Conservation (phyloP, 2,888 invertebrate genomes). For the Laothoe populi region DNA sequence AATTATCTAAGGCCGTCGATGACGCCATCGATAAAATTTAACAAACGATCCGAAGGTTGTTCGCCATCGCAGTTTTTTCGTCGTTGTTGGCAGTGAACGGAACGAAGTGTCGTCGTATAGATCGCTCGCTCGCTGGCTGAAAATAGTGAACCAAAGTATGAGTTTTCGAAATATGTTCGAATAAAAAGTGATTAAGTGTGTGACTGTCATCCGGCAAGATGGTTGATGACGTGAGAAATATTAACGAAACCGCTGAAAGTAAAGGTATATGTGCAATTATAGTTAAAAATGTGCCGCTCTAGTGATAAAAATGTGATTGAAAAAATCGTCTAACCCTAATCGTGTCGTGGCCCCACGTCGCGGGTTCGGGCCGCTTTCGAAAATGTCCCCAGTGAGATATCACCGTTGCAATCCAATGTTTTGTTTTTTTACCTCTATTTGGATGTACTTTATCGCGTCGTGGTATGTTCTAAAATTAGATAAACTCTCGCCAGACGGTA, state of each 20-base stretch:
- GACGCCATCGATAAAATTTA: conserved; percentile 49
- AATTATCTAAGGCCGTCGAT: conserved; percentile 33
- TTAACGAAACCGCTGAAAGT: conserved; percentile 82
- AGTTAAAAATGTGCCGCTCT: conserved; percentile 74
- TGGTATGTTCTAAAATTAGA: conserved; percentile 82
- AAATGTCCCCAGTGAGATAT: conserved; percentile 75
- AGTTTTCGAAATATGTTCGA: conserved; percentile 84
- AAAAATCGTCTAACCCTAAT: conserved; percentile 80
- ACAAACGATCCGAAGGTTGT: conserved; percentile 50
- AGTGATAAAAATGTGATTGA: conserved; percentile 77
- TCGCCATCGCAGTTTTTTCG: conserved; percentile 62
- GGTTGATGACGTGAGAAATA: conserved; percentile 84
- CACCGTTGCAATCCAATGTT: conserved; percentile 70
- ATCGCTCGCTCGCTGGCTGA: conserved; percentile 82
- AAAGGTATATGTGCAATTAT: conserved; percentile 81
- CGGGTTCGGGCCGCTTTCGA: conserved; percentile 77
- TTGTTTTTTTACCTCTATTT: conserved; percentile 81
- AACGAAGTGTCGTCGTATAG: conserved; percentile 82
- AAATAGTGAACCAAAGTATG: conserved; percentile 84
- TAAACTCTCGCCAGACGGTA: conserved; percentile 71
- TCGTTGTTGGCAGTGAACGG: conserved; percentile 77
- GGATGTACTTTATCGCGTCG: conserved; percentile 77
- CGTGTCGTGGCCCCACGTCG: conserved; percentile 84
- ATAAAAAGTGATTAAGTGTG: conserved; percentile 82
- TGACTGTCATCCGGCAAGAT: conserved; percentile 84